Conservation (phyloP, 2,888 invertebrate species). For the Orthonychiurus folsomi region DNA sequence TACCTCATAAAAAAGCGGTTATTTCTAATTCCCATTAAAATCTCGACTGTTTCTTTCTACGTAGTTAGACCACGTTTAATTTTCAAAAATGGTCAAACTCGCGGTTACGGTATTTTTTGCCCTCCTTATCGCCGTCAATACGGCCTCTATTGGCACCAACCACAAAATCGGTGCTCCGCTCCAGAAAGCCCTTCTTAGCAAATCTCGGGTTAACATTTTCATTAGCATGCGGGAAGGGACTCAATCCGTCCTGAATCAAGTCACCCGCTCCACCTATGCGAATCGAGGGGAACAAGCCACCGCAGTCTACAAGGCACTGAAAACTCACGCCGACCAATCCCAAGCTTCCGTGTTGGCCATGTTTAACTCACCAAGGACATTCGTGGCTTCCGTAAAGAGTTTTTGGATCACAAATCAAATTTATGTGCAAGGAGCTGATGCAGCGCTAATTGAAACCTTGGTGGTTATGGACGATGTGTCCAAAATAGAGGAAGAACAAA, state of each 20-base stretch:
- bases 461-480: neutral
- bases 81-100: too few species aligned
- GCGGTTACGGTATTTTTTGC: too few species aligned
- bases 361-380: neutral
- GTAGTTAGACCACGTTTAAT: too few species aligned
- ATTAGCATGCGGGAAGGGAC: neutral
- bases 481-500: neutral
- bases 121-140: too few species aligned
- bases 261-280: neutral
- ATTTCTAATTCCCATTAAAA: too few species aligned
- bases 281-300: conserved; percentile 1
- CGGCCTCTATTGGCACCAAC: neutral
- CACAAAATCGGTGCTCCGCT: neutral
- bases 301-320: neutral
- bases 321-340: neutral
- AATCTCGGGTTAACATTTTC: neutral
- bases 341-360: neutral
- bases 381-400: neutral
- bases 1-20: too few species aligned
- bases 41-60: too few species aligned
- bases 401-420: conserved; percentile 6
- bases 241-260: neutral
- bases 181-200: neutral
- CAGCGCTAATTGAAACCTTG: neutral
- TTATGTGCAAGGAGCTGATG: conserved; percentile 1